phyloP scores from a whole-genome alignment of 1,140 invertebrate species.

The Ladona fulva region DNA sequence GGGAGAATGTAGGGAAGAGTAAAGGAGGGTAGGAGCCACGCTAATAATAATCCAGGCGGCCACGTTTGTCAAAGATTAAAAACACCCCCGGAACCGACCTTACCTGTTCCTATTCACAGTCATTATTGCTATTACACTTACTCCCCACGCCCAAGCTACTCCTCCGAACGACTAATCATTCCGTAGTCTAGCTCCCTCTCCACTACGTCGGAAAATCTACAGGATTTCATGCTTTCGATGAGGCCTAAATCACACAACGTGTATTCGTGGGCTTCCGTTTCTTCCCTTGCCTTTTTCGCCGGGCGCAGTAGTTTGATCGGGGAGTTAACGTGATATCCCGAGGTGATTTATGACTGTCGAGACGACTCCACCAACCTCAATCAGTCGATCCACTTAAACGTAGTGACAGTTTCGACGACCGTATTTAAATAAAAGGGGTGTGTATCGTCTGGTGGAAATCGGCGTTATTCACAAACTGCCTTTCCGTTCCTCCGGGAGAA shows the following conservation, averaged over 20 bases:
- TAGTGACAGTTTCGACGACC: no score
- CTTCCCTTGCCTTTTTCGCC: not conserved
- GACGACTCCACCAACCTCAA: no score
- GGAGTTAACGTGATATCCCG: not conserved
- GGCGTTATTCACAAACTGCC: no score
- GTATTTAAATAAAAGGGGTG: no score
- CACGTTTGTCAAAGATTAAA: not conserved
- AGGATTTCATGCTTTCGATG: no score
- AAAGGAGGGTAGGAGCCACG: not conserved
- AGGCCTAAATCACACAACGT: not conserved
- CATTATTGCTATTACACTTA: not conserved
- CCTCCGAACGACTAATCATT: not conserved
- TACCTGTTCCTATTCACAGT: not conserved
- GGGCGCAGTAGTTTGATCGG: not conserved
- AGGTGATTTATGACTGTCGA: not conserved
- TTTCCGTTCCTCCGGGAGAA: no score
- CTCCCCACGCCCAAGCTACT: not conserved
- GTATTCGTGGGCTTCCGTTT: not conserved
- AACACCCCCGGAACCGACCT: not conserved
- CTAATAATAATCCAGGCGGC: not conserved
- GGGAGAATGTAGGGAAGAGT: not conserved
- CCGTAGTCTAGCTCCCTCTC: not conserved
- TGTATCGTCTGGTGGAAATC: no score
- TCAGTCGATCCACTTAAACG: no score
- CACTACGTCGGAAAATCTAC: no score